These are phyloP conservation scores for Gopherus evgoodei DNA, from an alignment of 2,113 vertebrate genomes.

Conservation along the genomic window DNA sequence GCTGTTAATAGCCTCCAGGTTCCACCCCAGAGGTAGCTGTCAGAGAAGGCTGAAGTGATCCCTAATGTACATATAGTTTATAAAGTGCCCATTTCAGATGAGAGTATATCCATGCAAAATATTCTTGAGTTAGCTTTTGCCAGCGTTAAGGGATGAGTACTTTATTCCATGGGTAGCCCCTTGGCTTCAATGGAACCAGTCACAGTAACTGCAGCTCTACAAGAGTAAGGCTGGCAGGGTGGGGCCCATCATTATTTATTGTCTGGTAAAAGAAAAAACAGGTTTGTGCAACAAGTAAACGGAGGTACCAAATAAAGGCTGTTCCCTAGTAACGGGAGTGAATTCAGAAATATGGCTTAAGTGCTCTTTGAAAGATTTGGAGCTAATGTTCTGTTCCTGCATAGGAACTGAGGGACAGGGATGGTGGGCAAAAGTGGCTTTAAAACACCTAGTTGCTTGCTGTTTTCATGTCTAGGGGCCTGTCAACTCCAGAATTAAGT, in stretches of 20 bases:
- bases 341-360: neutral
- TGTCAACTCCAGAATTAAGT: neutral
- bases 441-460: accelerated
- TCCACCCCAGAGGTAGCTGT: neutral
- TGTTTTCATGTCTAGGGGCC: neutral
- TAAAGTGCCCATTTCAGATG: accelerated
- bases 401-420: neutral
- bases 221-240: neutral
- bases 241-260: accelerated
- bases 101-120: neutral
- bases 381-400: neutral
- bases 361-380: neutral
- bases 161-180: neutral
- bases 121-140: neutral
- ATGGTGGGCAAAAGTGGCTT: neutral
- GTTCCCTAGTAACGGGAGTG: neutral
- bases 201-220: neutral
- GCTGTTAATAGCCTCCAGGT: neutral
- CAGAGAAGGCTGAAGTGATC: neutral
- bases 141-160: neutral
- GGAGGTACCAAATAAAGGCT: neutral
- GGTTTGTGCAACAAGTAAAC: accelerated
- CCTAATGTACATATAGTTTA: accelerated
- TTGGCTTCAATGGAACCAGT: neutral
- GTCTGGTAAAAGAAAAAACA: neutral